Base-by-base conservation (phyloP, 30 jellyfish, hydroid and myxozoan genomes). In the Aurelia aurita complex sp. Pacific region DNA sequence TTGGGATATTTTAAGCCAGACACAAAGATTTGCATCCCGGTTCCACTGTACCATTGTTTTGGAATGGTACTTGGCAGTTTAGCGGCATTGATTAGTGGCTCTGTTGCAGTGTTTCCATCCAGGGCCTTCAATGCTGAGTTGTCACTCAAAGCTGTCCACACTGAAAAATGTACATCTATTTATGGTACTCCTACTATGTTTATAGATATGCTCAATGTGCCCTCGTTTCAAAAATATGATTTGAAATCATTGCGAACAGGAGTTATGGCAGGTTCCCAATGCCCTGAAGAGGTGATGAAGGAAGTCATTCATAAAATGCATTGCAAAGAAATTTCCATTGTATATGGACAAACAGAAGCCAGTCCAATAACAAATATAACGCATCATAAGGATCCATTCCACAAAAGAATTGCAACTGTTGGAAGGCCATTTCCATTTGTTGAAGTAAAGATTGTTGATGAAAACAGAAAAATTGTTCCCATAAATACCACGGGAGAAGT, bases 151-250 rank as follows among this genome's bases (percentile, higher is more conserved):
- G 96, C 99, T 10, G 79, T 94, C 2, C 92, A 89, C 33, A 34
- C 40, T 9, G 99, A 94, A 69, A 93, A 90, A 75, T 83, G 96
- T 74, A 94, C 99, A 4, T 70, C 99, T 15, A 69, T 94, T n/a
- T 94, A 94, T 89, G 99, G 99, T 40, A 94, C 99, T 2, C 99
- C 99, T 18, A 96, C 97, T 36, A 94, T 94, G 99, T 94, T 94
- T 68, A 94, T 94, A 53, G 99, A 94, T 77, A 88, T 94, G 97
- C 90, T 94, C 16, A 82, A 94, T 70, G 91, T 66, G 50, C 89
- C 89, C 12, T 52, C 72, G 3, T 88, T 88, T 79, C 82, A 79
- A 17, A 43, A 85, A 3, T 88, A 6, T 82, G 76, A 94, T 80
- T 89, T 76, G 23, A 5, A 75, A 4, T 61, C 92, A 10, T 72